Conservation (phyloP, 1,140 invertebrate genomes). For the Trichomalopsis sarcophagae region DNA sequence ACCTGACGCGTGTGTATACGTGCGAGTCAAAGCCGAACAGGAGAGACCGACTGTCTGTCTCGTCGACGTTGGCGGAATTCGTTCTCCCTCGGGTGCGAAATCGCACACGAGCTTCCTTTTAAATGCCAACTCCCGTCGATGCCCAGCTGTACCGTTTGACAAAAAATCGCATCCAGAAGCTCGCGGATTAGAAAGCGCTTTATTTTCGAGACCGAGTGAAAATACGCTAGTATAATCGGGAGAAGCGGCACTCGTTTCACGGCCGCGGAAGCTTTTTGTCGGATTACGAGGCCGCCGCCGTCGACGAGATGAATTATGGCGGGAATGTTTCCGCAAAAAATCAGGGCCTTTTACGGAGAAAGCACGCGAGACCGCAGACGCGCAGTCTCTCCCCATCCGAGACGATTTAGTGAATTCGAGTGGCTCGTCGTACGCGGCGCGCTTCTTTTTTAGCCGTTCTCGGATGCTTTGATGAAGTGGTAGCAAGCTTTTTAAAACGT, state of each 20-base stretch:
- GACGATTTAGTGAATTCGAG: background rate
- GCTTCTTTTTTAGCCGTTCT: background rate
- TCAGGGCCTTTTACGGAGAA: constrained; percentile 1
- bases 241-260: background rate
- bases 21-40: background rate
- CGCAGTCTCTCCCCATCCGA: background rate
- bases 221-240: background rate
- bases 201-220: background rate
- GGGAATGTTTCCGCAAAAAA: constrained; percentile 26
- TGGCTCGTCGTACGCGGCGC: background rate
- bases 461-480: too few species aligned
- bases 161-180: background rate
- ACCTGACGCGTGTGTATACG: background rate
- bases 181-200: background rate
- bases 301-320: constrained; percentile 32
- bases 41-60: constrained; percentile 31
- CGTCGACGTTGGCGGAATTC: background rate
- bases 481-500: too few species aligned
- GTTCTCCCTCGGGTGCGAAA: background rate
- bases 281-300: constrained; percentile 15
- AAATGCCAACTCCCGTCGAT: background rate
- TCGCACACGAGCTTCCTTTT: background rate
- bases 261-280: constrained; percentile 10
- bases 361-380: background rate
- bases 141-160: background rate